A percentile compares a stretch with the other conserved stretches of the same genome.
These are phyloP conservation scores for Batillaria attramentaria DNA, from an alignment of 1,140 invertebrate species.

Conservation along the genomic window DNA sequence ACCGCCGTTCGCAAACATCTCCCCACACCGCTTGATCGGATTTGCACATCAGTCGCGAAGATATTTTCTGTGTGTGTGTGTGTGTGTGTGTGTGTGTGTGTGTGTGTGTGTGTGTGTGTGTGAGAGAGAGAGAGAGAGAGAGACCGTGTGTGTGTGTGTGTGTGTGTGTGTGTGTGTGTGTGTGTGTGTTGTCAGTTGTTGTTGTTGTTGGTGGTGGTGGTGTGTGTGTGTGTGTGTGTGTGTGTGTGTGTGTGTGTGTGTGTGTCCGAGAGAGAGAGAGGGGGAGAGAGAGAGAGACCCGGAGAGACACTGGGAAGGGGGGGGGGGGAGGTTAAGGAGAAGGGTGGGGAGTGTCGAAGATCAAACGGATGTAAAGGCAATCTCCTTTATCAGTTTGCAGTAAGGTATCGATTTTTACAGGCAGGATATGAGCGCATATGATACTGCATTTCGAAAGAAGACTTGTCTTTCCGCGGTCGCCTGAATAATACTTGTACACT, in stretches of 20 bases:
- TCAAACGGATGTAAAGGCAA: no score
- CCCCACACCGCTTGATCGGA: no score
- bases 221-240: background rate
- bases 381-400: background rate
- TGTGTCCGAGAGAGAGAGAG: background rate
- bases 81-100: background rate
- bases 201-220: background rate
- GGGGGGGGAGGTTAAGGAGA: background rate
- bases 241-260: background rate
- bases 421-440: background rate
- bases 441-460: background rate
- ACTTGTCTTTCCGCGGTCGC: background rate
- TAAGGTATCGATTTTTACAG: background rate
- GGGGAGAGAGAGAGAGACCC: background rate
- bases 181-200: background rate
- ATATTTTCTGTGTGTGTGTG: conserved; percentile 13
- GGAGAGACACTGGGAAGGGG: background rate
- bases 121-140: background rate
- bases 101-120: background rate
- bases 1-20: background rate
- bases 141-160: background rate
- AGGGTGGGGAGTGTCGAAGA: no score
- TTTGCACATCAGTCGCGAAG: no score
- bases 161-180: background rate
- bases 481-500: background rate